A percentile compares a stretch with the other conserved stretches of the same genome.
Conservation (phyloP, 2,797 vertebrate genomes). For the Pogonophryne albipinna region DNA sequence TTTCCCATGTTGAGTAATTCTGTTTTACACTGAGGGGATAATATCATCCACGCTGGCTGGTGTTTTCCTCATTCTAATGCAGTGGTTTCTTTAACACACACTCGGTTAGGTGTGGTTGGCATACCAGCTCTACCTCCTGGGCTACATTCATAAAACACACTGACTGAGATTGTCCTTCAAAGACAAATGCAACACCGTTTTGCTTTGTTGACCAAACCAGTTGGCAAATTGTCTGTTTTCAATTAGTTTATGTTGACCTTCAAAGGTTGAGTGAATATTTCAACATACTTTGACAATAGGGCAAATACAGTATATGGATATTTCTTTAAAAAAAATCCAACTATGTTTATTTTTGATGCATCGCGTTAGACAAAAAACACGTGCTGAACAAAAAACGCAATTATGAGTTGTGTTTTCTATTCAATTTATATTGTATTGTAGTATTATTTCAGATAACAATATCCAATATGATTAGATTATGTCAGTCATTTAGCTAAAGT, state of each 20-base stretch:
- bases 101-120: constrained; percentile 65
- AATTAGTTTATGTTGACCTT: neutral
- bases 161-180: constrained; percentile 12
- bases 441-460: neutral
- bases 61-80: constrained; percentile 41
- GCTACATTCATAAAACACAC: constrained; percentile 58
- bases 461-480: too few species aligned
- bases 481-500: neutral
- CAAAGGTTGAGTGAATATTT: neutral
- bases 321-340: neutral
- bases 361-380: neutral
- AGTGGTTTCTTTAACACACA: constrained; percentile 13
- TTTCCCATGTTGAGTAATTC: constrained; percentile 8
- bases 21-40: neutral
- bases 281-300: neutral
- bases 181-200: neutral
- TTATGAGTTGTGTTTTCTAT: neutral
- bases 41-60: constrained; percentile 4
- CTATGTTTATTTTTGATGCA: neutral
- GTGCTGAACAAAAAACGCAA: neutral
- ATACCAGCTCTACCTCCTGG: constrained; percentile 64
- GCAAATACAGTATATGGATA: neutral
- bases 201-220: constrained; percentile 2
- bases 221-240: neutral
- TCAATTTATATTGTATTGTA: neutral